Percentiles rank a stretch among this genome's conserved stretches.
These are phyloP conservation scores for Gryon sp. DNA, from an alignment of 1,140 invertebrate species.

Conservation along the genomic window DNA sequence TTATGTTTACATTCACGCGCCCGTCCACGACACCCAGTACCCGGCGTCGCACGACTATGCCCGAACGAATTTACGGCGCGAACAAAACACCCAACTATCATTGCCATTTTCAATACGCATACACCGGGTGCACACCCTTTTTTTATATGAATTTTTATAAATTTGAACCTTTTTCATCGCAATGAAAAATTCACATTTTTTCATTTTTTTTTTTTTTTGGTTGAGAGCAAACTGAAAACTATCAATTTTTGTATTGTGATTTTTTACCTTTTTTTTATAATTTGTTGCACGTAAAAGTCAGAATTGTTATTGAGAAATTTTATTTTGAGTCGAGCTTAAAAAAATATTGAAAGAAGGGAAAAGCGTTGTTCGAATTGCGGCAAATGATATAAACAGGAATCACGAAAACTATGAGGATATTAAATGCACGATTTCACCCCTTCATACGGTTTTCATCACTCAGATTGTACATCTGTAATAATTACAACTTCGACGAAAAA, in stretches of 20 bases:
- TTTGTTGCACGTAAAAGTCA: too few relatives aligned
- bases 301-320: too few relatives aligned
- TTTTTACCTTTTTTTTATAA: too few relatives aligned
- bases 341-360: conserved; percentile 13
- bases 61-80: conserved; percentile 50
- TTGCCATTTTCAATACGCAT: not conserved
- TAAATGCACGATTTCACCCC: not conserved
- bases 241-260: too few relatives aligned
- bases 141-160: too few relatives aligned
- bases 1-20: conserved; percentile 55
- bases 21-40: conserved; percentile 23
- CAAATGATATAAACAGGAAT: conserved; percentile 12
- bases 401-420: too few relatives aligned
- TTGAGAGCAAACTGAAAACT: too few relatives aligned
- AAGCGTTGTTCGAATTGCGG: not conserved
- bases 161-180: too few relatives aligned
- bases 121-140: too few relatives aligned
- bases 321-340: conserved; percentile 18
- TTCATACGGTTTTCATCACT: conserved; percentile 28
- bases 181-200: too few relatives aligned
- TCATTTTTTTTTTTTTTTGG: too few relatives aligned
- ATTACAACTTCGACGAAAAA: conserved; percentile 11
- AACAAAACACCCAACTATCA: conserved; percentile 19
- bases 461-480: not conserved
- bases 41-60: conserved; percentile 28